Percentiles rank a stretch among this genome's conserved stretches.
These are phyloP conservation scores for Lasioglossum leucozonium DNA, from an alignment of 2,888 invertebrate genomes.

Conservation along the genomic window DNA sequence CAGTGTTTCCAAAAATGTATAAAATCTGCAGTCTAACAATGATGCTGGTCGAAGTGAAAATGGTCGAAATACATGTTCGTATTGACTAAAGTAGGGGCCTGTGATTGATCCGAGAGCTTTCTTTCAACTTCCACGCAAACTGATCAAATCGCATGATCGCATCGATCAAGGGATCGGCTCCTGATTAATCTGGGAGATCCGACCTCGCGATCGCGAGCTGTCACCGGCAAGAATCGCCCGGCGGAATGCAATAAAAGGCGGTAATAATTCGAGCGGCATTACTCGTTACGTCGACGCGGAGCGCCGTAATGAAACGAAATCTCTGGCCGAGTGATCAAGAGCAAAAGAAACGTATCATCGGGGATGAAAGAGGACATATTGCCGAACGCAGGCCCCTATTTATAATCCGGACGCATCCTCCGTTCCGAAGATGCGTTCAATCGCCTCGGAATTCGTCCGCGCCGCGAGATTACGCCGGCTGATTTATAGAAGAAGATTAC, in stretches of 20 bases:
- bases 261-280: not conserved
- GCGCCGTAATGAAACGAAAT: slow-evolving; percentile 8
- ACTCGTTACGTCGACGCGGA: not conserved
- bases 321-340: not conserved
- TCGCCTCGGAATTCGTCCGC: slow-evolving; percentile 68
- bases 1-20: no score
- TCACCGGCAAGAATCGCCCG: not conserved
- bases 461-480: slow-evolving; percentile 69
- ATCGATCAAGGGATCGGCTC: not conserved
- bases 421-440: slow-evolving; percentile 57
- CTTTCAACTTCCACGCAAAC: not conserved
- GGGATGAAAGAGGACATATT: slow-evolving; percentile 29
- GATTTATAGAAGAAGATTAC: slow-evolving; percentile 73
- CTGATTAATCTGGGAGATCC: not conserved
- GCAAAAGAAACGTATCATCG: slow-evolving; percentile 8
- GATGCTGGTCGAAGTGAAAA: no score
- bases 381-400: slow-evolving; percentile 20
- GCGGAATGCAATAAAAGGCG: slow-evolving; percentile 3
- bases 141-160: not conserved
- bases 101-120: not conserved
- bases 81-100: not conserved
- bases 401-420: slow-evolving; percentile 26
- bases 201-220: not conserved
- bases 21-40: no score
- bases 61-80: not conserved